phyloP scores from a whole-genome alignment of 2,113 vertebrate genomes.

The Macrotus californicus region DNA sequence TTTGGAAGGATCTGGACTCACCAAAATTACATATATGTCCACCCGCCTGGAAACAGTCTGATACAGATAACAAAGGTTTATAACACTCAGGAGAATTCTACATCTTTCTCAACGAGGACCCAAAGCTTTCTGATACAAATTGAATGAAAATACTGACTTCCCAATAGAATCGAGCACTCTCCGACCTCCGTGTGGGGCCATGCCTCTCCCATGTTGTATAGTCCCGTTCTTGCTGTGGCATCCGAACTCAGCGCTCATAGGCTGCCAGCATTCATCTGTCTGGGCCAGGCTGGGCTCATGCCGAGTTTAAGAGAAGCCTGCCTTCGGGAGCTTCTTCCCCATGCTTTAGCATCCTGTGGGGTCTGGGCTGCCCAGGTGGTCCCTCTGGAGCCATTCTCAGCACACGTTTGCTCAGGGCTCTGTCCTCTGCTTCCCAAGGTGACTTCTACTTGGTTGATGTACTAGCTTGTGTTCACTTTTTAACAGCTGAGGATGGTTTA shows the following conservation, averaged over 20 bases:
- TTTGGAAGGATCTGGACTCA: slow-evolving; percentile 47
- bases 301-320: neutral
- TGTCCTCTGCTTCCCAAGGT: neutral
- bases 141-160: neutral
- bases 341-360: neutral
- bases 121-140: neutral
- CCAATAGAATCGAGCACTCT: neutral
- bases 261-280: neutral
- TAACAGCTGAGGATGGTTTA: neutral
- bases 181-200: neutral
- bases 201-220: neutral
- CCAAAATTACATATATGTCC: slow-evolving; percentile 43
- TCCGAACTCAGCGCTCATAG: neutral
- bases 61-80: slow-evolving; percentile 29
- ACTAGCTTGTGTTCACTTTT: neutral
- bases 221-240: neutral
- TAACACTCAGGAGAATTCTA: neutral
- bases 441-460: neutral
- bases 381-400: neutral
- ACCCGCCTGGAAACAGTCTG: slow-evolving; percentile 35
- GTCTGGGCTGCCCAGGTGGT: neutral
- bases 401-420: neutral
- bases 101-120: neutral
- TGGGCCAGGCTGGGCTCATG: neutral
- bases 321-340: neutral